A percentile compares a stretch with the other conserved stretches of the same genome.
These are phyloP conservation scores for Halcyon leucocephala DNA, from an alignment of 2,797 vertebrate species.

Conservation along the genomic window DNA sequence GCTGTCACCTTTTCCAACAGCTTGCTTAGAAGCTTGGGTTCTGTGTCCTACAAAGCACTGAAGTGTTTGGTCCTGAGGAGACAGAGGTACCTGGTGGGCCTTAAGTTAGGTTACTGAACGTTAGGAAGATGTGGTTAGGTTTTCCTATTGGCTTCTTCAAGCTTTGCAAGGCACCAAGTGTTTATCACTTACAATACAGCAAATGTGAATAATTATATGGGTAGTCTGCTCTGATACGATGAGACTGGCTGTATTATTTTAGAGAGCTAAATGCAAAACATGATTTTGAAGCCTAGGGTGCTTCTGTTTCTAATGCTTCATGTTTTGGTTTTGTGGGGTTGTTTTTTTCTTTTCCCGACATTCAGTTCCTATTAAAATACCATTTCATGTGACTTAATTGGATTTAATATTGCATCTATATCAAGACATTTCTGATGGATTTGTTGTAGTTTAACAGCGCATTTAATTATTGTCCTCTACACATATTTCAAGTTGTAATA, in stretches of 20 bases:
- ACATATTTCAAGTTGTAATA: conserved; percentile 2
- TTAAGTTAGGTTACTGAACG: not conserved
- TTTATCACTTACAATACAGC: not conserved
- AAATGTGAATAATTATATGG: not conserved
- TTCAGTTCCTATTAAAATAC: not conserved
- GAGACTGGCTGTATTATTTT: not conserved
- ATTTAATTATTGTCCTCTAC: not conserved
- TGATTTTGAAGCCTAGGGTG: not conserved
- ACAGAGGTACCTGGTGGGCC: not conserved
- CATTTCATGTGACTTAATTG: not conserved
- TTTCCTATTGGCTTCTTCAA: not conserved
- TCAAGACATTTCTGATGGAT: not conserved
- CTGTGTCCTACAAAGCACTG: not conserved
- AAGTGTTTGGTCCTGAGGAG: not conserved
- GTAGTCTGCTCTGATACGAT: not conserved
- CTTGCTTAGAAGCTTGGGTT: not conserved
- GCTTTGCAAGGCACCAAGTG: not conserved
- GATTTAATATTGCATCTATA: not conserved
- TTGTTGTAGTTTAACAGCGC: conserved; percentile 31
- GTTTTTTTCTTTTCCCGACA: not conserved
- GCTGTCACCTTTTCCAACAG: not conserved
- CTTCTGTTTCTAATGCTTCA: not conserved
- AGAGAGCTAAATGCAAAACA: not conserved
- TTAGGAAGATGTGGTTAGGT: not conserved
- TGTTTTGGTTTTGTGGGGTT: too few relatives aligned